Base-by-base conservation (phyloP, 2,888 invertebrate genomes). In the Lepidocyrtoides sp. region DNA sequence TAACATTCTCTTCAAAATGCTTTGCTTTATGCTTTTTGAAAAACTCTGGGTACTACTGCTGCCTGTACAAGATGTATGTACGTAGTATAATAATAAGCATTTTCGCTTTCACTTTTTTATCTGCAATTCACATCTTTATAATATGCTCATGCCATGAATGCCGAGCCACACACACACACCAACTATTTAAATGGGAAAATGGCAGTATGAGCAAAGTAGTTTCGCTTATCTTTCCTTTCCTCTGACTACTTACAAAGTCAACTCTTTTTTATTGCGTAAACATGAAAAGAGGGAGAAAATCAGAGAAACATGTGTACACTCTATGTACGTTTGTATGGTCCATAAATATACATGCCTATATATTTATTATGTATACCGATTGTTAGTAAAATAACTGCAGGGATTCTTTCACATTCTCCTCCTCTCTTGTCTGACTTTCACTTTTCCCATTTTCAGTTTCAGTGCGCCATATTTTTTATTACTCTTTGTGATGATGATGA, bases 91-190 rank as follows among this genome's bases (percentile, higher is more conserved):
- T 17, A 20, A 57, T 69, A 63, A 63, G 14, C 32, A 29, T 5
- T 36, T 69, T 36, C 17, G 66, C 29, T 51, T 69, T 69, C 84
- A 69, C 69, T 84, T 69, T 75, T 81, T 84, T 84, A 84, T 84
- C 84, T 69, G 5, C 54, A 29, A 12, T 48, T 84, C 84, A 29
- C 54, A 84, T 69, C 69, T 83, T 66, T 69, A 75, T 75, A 84
- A 84, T 84, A 41, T 36, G 36, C 36, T 36, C 36, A 32, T 69
- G 66, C 20, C 32, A 69, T 57, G 57, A 4, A 57, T 57, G 57
- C 57, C n/a, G 5, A 5, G 5, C 57, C 36, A 2, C 8, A 23
- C 29, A 32, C 66, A 66, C 32, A 29, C 12, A 14, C 26, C 8
- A 69, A 36, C 17, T 48, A n/a, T 48, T 36, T 36, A 29, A 69